phyloP scores from a whole-genome alignment of 2,113 vertebrate species.

The Hypanus sabinus region DNA sequence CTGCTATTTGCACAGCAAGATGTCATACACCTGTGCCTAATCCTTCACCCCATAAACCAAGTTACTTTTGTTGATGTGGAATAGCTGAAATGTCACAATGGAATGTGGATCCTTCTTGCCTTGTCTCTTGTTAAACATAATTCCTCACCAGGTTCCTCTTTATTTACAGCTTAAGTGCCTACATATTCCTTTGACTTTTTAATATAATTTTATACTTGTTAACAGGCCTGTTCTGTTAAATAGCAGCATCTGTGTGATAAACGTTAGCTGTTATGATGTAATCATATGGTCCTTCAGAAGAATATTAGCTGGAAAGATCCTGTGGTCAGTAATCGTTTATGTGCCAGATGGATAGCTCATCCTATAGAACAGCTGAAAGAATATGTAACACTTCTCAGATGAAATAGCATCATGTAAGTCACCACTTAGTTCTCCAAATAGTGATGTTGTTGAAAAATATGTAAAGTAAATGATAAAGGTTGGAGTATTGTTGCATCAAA shows the following conservation, averaged over 20 bases:
- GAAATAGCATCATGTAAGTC: not conserved
- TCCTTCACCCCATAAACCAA: slow-evolving; percentile 42
- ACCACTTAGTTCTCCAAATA: not conserved
- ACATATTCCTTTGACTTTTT: not conserved
- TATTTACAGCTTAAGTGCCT: not conserved
- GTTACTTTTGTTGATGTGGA: slow-evolving; percentile 44
- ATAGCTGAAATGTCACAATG: not conserved
- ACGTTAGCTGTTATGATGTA: slow-evolving; percentile 19
- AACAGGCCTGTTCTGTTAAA: not conserved
- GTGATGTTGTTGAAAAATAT: slow-evolving; percentile 25
- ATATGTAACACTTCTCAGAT: not conserved
- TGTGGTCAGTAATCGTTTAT: slow-evolving; percentile 19
- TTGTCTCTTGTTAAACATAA: not conserved
- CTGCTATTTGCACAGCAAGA: slow-evolving; percentile 44
- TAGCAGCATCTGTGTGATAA: slow-evolving; percentile 29
- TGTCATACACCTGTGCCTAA: slow-evolving; percentile 38
- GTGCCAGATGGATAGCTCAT: slow-evolving; percentile 28
- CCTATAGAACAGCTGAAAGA: not conserved
- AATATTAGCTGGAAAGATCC: slow-evolving; percentile 32
- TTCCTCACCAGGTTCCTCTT: not conserved
- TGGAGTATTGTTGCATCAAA: not conserved
- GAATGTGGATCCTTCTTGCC: not conserved
- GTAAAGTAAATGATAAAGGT: slow-evolving; percentile 21
- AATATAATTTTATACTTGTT: not conserved
- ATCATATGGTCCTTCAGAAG: not conserved